Conservation (phyloP, 2,113 vertebrate genomes). For the Ctenodactylus gundi region DNA sequence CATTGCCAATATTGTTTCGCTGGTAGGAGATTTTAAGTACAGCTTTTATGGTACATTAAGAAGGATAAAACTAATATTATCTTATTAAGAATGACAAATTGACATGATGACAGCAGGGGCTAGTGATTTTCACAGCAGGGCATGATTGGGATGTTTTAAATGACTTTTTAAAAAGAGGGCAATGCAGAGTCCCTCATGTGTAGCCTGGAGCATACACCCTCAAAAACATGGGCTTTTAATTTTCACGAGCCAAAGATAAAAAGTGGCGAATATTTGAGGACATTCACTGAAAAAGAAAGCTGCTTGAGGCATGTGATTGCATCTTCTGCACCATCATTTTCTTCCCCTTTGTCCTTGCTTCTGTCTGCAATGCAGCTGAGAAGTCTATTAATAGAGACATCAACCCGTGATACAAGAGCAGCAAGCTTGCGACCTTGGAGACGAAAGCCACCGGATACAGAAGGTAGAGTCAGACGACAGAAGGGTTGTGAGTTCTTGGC, state of each 20-base stretch:
- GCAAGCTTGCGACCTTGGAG: neutral
- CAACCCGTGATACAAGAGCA: neutral
- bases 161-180: neutral
- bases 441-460: neutral
- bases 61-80: neutral
- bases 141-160: neutral
- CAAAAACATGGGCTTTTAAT: neutral
- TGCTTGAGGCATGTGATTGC: neutral
- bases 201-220: neutral
- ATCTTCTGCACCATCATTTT: neutral
- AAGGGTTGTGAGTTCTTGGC: neutral
- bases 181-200: neutral
- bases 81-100: slow-evolving; percentile 22
- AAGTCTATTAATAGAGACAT: neutral
- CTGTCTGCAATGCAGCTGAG: neutral
- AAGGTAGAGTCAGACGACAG: neutral
- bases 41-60: slow-evolving; percentile 44
- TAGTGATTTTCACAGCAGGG: neutral
- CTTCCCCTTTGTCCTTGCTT: neutral
- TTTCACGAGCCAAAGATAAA: neutral
- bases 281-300: neutral
- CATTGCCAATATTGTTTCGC: neutral
- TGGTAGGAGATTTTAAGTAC: neutral
- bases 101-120: neutral
- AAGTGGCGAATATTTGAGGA: slow-evolving; percentile 25